phyloP scores from a whole-genome alignment of 2,797 vertebrate genomes.

The Pelodytes ibericus region DNA sequence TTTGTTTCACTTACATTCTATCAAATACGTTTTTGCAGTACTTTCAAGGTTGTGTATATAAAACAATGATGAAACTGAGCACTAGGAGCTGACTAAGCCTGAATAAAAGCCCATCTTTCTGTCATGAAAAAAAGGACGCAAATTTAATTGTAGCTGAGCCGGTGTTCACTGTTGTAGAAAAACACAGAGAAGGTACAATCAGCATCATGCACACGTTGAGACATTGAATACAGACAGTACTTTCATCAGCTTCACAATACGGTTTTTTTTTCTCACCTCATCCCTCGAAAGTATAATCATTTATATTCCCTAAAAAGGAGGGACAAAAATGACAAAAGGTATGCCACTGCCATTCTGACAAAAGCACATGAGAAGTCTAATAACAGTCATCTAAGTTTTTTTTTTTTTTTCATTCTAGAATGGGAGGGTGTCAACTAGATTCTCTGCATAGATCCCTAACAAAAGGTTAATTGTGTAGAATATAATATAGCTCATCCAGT shows the following conservation, averaged over 20 bases:
- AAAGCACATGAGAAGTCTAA: constrained; percentile 17
- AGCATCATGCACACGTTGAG: constrained; percentile 22
- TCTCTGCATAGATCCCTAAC: constrained; percentile 11
- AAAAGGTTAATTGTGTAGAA: constrained; percentile 55
- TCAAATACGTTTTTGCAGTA: too few relatives aligned
- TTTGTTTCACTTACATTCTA: too few relatives aligned
- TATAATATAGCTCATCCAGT: constrained; percentile 42
- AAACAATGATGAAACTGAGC: neutral
- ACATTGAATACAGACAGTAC: constrained; percentile 13
- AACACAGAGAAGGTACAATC: constrained; percentile 16
- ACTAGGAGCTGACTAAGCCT: neutral
- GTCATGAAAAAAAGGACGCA: neutral
- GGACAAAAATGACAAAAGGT: constrained; percentile 43
- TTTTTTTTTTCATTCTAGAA: constrained; percentile 42
- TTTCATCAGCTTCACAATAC: constrained; percentile 23
- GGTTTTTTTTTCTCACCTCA: constrained; percentile 6
- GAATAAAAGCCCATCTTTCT: neutral
- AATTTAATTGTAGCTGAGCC: neutral
- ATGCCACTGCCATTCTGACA: constrained; percentile 8
- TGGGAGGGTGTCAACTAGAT: constrained; percentile 10
- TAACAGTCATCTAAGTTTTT: constrained; percentile 19
- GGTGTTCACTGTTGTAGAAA: neutral
- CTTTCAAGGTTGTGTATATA: neutral
- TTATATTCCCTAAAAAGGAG: constrained; percentile 24
- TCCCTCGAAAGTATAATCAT: constrained; percentile 16